Base-by-base conservation (phyloP, 2,797 vertebrate genomes). In the Poecilia wingei region DNA sequence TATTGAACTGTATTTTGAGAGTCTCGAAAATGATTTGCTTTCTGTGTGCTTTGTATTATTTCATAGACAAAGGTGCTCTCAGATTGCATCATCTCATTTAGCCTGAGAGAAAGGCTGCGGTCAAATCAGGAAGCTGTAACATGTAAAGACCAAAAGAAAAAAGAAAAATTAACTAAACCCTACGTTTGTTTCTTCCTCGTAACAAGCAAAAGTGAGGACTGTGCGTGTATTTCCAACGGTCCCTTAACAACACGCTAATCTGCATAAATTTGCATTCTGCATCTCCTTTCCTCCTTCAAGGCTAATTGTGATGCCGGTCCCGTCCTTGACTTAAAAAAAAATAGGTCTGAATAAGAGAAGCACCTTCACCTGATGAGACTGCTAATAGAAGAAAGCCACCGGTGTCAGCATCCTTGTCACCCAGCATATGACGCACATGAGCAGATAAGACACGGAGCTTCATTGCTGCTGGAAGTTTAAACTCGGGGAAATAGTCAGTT, bases 321-420 rank as follows among this genome's bases (percentile, higher is more conserved):
- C 86, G 90, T 86, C 91, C 91, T 94, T 92, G 92, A 94, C 92
- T 94, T 92, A 84, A 91, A 89, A 91, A 41, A 84, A 91, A 89
- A 91, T 92, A 75, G 86, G 88, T 93, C 87, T 89, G 89, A 92
- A 90, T 86, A 91, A 91, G 89, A 90, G 90, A 81, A 89, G 83
- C 91, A 90, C 91, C 91, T 91, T 90, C 91, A 94, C 93, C 92
- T 92, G 92, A 94, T 88, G 84, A 87, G 93, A 92, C 88, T 93
- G 86, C 89, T 93, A 92, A 94, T 90, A 84, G 83, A 88, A 82
- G 80, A 79, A 79, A 79, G 76, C 76, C 83, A 75, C 84, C 80
- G 74, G 77, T 88, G 91, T 93, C 91, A 90, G 87, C 88, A 86
- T 86, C 87, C 81, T 78, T 85, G 88, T 92, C 91, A 79, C 82